Conservation (phyloP, 2,113 vertebrate genomes). For the Chaetodon trifascialis region DNA sequence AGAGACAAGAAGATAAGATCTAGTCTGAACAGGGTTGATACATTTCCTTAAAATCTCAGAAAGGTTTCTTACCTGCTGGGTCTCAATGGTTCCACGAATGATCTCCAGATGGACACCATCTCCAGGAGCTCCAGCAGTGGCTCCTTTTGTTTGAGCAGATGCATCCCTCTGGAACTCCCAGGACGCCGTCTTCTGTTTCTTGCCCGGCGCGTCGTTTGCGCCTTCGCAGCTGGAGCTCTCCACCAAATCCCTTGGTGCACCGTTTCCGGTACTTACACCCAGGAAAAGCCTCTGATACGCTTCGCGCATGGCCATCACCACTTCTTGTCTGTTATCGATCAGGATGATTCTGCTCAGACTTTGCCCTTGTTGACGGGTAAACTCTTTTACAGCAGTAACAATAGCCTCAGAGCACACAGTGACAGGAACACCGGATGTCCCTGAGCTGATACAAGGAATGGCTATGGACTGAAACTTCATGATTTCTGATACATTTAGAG, state of each 20-base stretch:
- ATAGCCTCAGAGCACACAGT: constrained; percentile 73
- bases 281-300: constrained; percentile 61
- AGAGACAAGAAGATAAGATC: background rate
- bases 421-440: constrained; percentile 66
- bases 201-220: constrained; percentile 77
- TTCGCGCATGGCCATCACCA: constrained; percentile 59
- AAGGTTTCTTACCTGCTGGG: constrained; percentile 66
- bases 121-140: constrained; percentile 21
- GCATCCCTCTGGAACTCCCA: constrained; percentile 63
- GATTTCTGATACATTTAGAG: constrained; percentile 56
- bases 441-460: constrained; percentile 79
- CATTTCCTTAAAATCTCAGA: background rate
- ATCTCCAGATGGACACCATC: constrained; percentile 52
- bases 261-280: background rate
- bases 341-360: constrained; percentile 53
- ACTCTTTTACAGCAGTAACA: constrained; percentile 62
- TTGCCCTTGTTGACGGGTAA: constrained; percentile 42
- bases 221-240: constrained; percentile 94
- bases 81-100: constrained; percentile 61
- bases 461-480: constrained; percentile 63
- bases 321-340: constrained; percentile 66
- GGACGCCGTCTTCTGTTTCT: constrained; percentile 84
- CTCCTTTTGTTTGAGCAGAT: background rate
- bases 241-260: background rate
- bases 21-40: background rate